A percentile compares a stretch with the other conserved stretches of the same genome.
Conservation (phyloP, 2,113 vertebrate species). For the Talpa occidentalis region DNA sequence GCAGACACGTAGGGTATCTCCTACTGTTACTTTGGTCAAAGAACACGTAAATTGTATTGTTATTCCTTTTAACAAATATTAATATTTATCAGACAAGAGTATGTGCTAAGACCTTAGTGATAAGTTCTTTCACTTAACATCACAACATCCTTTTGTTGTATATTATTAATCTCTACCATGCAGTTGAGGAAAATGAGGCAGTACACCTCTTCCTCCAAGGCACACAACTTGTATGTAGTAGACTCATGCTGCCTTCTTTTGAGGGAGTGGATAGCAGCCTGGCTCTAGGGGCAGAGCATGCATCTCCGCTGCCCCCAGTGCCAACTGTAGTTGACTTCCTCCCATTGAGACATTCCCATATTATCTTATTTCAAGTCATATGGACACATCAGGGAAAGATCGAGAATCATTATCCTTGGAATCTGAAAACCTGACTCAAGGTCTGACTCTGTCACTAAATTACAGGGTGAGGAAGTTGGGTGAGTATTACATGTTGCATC, state of each 20-base stretch:
- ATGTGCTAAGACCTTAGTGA: neutral
- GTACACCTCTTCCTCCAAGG: neutral
- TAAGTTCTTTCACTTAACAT: neutral
- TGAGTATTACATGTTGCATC: neutral
- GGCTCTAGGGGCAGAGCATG: neutral
- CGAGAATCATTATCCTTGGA: neutral
- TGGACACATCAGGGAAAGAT: neutral
- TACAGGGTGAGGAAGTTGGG: rapidly evolving
- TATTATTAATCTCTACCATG: neutral
- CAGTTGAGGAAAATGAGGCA: neutral
- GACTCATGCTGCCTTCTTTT: rapidly evolving
- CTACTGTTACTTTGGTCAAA: neutral
- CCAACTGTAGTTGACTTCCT: neutral
- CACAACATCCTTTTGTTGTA: neutral
- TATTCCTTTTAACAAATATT: neutral
- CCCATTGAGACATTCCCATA: neutral
- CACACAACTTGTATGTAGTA: too few relatives aligned
- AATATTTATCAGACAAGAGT: neutral
- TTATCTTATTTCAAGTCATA: neutral
- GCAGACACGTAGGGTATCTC: neutral
- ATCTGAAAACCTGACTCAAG: neutral
- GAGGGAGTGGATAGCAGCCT: neutral
- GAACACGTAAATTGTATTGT: neutral
- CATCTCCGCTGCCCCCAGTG: too few relatives aligned
- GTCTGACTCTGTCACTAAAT: neutral